phyloP scores from a whole-genome alignment of 2,797 vertebrate species.

The Gallirallus australis region DNA sequence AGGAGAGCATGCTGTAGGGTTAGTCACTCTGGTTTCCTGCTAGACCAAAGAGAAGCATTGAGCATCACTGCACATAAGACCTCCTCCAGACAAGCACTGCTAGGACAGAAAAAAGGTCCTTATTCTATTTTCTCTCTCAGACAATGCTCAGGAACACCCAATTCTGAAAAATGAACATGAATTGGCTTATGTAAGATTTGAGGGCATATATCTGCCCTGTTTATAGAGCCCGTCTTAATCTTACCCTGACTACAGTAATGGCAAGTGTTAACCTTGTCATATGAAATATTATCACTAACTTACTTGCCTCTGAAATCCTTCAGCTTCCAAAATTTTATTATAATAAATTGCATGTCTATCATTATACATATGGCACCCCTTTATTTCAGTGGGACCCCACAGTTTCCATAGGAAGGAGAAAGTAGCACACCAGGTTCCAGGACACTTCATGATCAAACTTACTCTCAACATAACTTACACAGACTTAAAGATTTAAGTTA shows the following conservation, averaged over 20 bases:
- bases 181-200: background rate
- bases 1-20: fast-evolving
- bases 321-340: background rate
- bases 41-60: background rate
- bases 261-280: background rate
- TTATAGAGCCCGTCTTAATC: background rate
- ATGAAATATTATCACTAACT: background rate
- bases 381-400: background rate
- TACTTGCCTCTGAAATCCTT: background rate
- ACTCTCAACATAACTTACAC: background rate
- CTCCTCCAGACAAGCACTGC: background rate
- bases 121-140: background rate
- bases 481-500: background rate
- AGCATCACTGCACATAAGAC: background rate
- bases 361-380: background rate
- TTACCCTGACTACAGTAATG: background rate
- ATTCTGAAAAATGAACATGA: background rate
- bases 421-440: background rate
- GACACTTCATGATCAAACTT: background rate
- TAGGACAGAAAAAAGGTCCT: background rate
- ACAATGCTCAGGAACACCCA: background rate
- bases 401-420: background rate
- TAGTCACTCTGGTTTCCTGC: background rate
- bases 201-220: background rate
- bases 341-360: background rate